A percentile compares a stretch with the other conserved stretches of the same genome.
These are phyloP conservation scores for Phenganax marumi DNA, from an alignment of 92 coral and sea anemone species.

Conservation along the genomic window DNA sequence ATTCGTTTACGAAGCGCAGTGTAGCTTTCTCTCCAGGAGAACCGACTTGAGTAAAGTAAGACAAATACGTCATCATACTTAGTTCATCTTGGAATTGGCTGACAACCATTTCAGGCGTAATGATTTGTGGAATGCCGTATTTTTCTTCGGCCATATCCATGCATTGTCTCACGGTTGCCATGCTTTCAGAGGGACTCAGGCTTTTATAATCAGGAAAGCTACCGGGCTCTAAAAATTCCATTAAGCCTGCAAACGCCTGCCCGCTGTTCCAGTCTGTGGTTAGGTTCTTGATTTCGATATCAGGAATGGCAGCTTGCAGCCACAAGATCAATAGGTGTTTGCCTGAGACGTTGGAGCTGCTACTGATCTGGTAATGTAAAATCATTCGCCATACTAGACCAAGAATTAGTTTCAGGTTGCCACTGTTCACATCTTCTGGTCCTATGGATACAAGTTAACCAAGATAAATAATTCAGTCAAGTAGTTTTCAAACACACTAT, in stretches of 20 bases:
- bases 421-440: constrained; percentile 88
- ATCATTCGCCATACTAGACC: constrained; percentile 94
- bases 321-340: constrained; percentile 81
- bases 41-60: constrained; percentile 90
- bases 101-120: constrained; percentile 79
- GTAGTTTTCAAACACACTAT: neutral
- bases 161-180: constrained; percentile 61
- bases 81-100: constrained; percentile 92
- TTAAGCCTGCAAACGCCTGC: constrained; percentile 69
- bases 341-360: constrained; percentile 91
- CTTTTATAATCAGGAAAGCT: constrained; percentile 75
- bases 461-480: neutral
- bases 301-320: constrained; percentile 87
- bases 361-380: constrained; percentile 96
- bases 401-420: constrained; percentile 87
- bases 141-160: constrained; percentile 80
- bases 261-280: constrained; percentile 97
- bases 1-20: constrained; percentile 73
- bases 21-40: constrained; percentile 92
- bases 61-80: constrained; percentile 98
- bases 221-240: constrained; percentile 82
- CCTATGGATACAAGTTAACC: constrained; percentile 46
- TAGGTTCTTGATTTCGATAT: constrained; percentile 76
- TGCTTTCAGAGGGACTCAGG: constrained; percentile 67
- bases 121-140: constrained; percentile 73